Base-by-base conservation (phyloP, 2,797 vertebrate species). In the Bucorvus abyssinicus region DNA sequence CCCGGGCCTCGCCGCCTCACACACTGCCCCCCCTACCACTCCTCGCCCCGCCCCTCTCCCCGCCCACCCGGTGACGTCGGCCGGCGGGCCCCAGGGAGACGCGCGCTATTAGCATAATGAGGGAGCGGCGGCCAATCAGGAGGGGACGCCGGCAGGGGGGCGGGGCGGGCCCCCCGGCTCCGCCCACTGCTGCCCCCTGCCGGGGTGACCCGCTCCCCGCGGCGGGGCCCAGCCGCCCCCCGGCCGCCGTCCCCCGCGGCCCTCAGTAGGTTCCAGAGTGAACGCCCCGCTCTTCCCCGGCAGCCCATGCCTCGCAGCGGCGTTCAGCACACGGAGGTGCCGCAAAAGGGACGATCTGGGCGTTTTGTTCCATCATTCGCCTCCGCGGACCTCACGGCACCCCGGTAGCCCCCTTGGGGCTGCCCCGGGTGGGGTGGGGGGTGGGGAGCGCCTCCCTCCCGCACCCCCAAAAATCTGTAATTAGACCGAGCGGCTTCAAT, bases 41-140 rank as follows among this genome's bases (percentile, higher is more conserved):
- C 44, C 12, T 18, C 12, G 13, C 44, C 44, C 44, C 44, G 44
- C 44, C 13, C 44, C 44, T 45, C 13, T 45, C 52, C 14, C 87
- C 67, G 23, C 52, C 22, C 67, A 47, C 36, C 27, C n/a, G 95
- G 95, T 99, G 98, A 99, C 98, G 98, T 99, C 98, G 98, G 75
- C 87, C 95, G 95, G 91, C 95, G 81, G 94, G 96, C 97, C 97
- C 84, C 89, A 92, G 95, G 94, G 80, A 97, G 95, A 94, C 98
- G 98, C 97, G 52, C 45, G 27, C 30, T 8, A 98, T 99, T 98
- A 98, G 98, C 98, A 99, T 98, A 98, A 98, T 94, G 56, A 97
- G 96, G 71, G 44, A 50, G 71, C 86, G 26, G 38, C n/a, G 92
- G 40, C 98, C 98, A 99, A 99, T 98, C 94, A 85, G 95, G 95